A percentile compares a stretch with the other conserved stretches of the same genome.
Conservation (phyloP, 2,113 vertebrate species). For the Holacanthus passer region DNA sequence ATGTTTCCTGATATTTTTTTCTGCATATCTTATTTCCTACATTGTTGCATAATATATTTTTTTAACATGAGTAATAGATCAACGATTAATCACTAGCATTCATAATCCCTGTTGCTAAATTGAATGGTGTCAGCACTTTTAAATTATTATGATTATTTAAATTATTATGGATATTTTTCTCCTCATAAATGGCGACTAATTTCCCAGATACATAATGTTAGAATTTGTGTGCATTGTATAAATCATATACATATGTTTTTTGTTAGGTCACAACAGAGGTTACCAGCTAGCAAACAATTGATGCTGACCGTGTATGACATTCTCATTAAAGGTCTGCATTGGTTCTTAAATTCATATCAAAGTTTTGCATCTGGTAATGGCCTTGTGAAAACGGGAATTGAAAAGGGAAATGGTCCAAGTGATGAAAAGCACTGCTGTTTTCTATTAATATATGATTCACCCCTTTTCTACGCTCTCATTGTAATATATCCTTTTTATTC, state of each 20-base stretch:
- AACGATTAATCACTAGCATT: not conserved
- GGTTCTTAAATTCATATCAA: conserved; percentile 24
- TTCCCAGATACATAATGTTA: not conserved
- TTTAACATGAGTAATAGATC: not conserved
- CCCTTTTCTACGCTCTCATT: not conserved
- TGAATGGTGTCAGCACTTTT: not conserved
- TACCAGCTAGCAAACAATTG: not conserved
- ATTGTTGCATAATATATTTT: not conserved
- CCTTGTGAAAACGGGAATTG: conserved; percentile 24
- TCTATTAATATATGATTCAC: conserved; percentile 3
- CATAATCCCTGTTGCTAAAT: not conserved
- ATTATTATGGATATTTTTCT: not conserved
- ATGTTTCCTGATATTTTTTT: not conserved
- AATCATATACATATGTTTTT: not conserved
- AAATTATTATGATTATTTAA: no score
- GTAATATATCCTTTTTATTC: not conserved
- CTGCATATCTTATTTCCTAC: not conserved
- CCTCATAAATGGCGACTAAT: not conserved
- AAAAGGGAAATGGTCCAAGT: conserved; percentile 30
- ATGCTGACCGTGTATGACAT: not conserved
- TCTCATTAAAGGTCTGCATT: conserved; percentile 3
- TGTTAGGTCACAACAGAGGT: not conserved
- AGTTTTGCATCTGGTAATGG: not conserved
- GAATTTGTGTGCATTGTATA: not conserved
- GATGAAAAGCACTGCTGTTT: conserved; percentile 32